Conservation (phyloP, 2,797 vertebrate genomes). For the Enteromius anoplus region DNA sequence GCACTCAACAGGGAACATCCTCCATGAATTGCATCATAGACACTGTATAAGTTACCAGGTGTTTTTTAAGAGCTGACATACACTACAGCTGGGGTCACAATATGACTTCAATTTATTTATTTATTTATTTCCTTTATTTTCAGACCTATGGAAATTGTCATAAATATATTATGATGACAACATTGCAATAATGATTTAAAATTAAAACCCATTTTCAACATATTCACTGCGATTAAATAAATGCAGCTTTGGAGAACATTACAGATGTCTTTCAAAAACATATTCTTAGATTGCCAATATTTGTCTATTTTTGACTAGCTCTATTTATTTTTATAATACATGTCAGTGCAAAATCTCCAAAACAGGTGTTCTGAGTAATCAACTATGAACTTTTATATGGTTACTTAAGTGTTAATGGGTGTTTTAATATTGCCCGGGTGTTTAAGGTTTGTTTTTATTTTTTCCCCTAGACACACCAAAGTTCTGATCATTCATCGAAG, state of each 20-base stretch:
- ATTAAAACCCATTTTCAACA: neutral
- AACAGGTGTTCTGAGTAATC: neutral
- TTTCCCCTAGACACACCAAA: neutral
- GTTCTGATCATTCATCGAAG: neutral
- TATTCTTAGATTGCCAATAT: neutral
- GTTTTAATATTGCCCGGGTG: neutral
- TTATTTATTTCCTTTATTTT: neutral
- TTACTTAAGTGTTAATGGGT: neutral
- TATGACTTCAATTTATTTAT: neutral
- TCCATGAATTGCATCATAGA: conserved; percentile 67
- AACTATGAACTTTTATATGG: neutral
- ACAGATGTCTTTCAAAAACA: neutral
- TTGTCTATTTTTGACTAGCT: neutral
- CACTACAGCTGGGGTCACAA: neutral
- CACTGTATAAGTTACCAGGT: conserved; percentile 54
- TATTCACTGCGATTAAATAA: neutral
- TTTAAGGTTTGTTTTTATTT: neutral
- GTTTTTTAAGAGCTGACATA: conserved; percentile 18
- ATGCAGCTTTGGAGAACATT: neutral
- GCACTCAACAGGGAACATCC: conserved; percentile 73
- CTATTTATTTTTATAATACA: neutral
- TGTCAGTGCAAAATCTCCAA: neutral
- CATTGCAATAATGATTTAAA: neutral
- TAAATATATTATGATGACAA: neutral
- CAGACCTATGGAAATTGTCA: neutral